A percentile compares a stretch with the other conserved stretches of the same genome.
Evolutionary conservation across 2,888 invertebrate genomes (phyloP).

Genomic region (Lacanobia oleracea): DNA sequence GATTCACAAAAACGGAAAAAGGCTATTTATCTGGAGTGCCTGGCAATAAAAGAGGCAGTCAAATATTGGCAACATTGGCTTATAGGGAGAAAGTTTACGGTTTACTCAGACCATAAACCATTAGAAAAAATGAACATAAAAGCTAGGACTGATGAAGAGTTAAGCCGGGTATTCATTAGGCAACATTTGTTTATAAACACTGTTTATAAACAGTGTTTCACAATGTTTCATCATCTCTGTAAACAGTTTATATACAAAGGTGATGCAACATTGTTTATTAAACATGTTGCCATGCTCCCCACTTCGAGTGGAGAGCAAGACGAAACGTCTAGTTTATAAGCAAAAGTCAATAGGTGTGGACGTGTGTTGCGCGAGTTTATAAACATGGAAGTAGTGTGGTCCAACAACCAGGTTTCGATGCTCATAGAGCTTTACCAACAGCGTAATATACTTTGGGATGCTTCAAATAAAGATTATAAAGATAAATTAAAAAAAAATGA

Average conservation of each 20-base stretch:
- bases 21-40: too few species aligned
- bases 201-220: slow-evolving; percentile 1
- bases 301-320: slow-evolving; percentile 1
- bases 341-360: background rate
- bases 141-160: too few species aligned
- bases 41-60: too few species aligned
- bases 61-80: too few species aligned
- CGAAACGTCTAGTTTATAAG: background rate
- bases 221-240: background rate
- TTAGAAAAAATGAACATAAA: too few species aligned
- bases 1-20: too few species aligned
- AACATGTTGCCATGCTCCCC: background rate
- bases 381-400: slow-evolving; percentile 21
- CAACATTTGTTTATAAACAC: background rate
- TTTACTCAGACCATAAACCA: too few species aligned
- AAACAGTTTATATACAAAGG: background rate
- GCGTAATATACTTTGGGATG: slow-evolving; percentile 1
- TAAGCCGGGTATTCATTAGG: too few species aligned
- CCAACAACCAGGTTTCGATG: slow-evolving; percentile 1
- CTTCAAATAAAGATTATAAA: slow-evolving; percentile 15
- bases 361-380: slow-evolving; percentile 6
- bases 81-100: too few species aligned
- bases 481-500: slow-evolving; percentile 25
- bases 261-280: background rate
- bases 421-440: slow-evolving; percentile 15